Base-by-base conservation (phyloP, 2,888 invertebrate genomes). In the Tryphoninae sp. region DNA sequence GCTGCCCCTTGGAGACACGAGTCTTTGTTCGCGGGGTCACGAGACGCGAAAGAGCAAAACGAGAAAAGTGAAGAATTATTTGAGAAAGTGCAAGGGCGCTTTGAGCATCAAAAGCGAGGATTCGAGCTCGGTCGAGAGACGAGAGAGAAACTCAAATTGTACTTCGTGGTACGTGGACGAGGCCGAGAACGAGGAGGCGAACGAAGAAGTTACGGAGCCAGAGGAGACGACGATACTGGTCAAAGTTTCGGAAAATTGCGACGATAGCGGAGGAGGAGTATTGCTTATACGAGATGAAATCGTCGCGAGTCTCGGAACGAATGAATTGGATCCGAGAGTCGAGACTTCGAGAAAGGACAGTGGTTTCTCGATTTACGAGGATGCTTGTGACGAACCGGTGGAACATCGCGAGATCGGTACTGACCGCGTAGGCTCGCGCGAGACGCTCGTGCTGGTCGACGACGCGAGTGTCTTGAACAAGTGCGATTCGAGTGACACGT, bases 11-110 rank as follows among this genome's bases (percentile, higher is more conserved):
- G 85, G 73, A n/a, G 86, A 86, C 13, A 67, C 87, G 55, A 90
- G 89, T 67, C 88, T 89, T 26, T 78, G 92, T 22, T 86, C 89
- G 0, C 89, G 92, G 6, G 89, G 91, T 53, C 90, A 90, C 78
- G 93, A 93, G 84, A 90, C 90, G 11, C 92, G 93, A 11, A 93
- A 93, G 87, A 93, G 93, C 86, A 93, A 93, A 88, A 92, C 93
- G 16, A 93, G 93, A 86, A 92, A 93, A 67, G 93, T 94, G 23
- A 94, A 93, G 88, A 93, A 92, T 83, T 94, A 93, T 86, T 87
- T 94, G 68, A 93, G 93, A 86, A 92, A 91, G 67, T 94, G 93
- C 87, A 94, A 93, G 88, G 93, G 92, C 72, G 94, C 92, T 0
- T 87, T 94, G 7, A 82, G 83, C 68, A 90, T 90, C 42, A 88